Conservation (phyloP, 1,140 invertebrate species). For the Diabrotica undecimpunctata region DNA sequence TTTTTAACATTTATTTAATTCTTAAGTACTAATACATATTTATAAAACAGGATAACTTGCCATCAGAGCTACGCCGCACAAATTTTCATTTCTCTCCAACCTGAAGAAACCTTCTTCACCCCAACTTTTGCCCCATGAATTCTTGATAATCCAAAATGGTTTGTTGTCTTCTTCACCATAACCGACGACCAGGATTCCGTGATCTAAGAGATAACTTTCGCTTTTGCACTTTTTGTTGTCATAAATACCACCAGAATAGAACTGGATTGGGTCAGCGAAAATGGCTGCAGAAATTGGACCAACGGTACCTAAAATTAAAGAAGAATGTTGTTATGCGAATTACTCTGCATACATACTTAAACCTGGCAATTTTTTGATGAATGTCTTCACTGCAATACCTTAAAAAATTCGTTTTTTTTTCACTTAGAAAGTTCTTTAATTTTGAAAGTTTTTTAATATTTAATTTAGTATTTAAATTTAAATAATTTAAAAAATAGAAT, state of each 20-base stretch:
- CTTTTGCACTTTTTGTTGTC: conserved; percentile 55
- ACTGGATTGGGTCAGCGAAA: conserved; percentile 74
- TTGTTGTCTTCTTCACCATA: conserved; percentile 58
- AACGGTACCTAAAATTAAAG: conserved; percentile 46
- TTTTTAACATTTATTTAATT: not conserved
- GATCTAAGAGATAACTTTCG: conserved; percentile 56
- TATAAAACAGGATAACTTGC: conserved; percentile 50
- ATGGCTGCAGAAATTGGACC: conserved; percentile 71
- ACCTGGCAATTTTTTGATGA: too few species aligned
- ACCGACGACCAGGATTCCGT: conserved; percentile 77
- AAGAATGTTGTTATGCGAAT: too few species aligned
- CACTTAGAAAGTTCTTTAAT: too few species aligned
- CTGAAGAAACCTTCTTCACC: conserved; percentile 67
- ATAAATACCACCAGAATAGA: conserved; percentile 66
- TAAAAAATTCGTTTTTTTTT: too few species aligned
- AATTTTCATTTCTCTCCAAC: conserved; percentile 60
- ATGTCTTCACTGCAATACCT: too few species aligned
- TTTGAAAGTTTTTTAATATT: too few species aligned
- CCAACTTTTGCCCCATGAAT: conserved; percentile 64
- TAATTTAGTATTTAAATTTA: too few species aligned
- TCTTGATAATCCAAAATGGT: conserved; percentile 77
- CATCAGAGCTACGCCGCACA: conserved; percentile 62
- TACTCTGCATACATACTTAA: too few species aligned
- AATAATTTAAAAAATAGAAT: too few species aligned
- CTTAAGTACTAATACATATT: not conserved